Evolutionary conservation across 1,140 invertebrate genomes (phyloP), one percentile per base, ranked within the genome.

Genomic region (Lepidurus apus): DNA sequence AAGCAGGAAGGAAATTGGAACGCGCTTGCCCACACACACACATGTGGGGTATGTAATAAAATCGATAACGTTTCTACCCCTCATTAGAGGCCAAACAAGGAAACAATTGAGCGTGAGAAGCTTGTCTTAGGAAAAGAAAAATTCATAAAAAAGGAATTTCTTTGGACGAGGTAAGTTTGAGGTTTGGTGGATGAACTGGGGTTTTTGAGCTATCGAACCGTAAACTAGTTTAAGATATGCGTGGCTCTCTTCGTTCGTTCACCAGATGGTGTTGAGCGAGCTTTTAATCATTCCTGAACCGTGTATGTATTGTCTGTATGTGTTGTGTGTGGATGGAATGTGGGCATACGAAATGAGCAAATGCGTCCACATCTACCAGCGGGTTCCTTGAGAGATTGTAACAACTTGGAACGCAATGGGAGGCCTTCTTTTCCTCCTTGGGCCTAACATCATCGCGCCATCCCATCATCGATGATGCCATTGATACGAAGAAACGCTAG

Each of bases 401-500:
- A 21, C 53, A 65, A 65, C 21, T 21, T 65, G 53, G 53, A 65
- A 65, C 53, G 53, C 53, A 65, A 65, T 65, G 53, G 53, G 53
- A 65, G 53, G 53, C 53, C 53, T 65, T 65, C 45, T 10, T 47
- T 65, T 65, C 8, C 53, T 65, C 13, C 53, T 7, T 17, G 53
- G 53, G 13, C 13, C 53, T 21, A 65, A 13, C 53, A 65, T 21
- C 53, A 65, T 65, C 53, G 21, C 53, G 53, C 53, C 53, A 65
- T 65, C 53, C 53, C 53, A 65, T 65, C 53, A 65, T 65, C 53
- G 53, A 65, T 65, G 21, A 65, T 65, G 53, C 53, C 53, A 65
- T 65, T 65, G 53, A 65, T 65, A 65, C 53, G 17, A 13, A 7
- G 53, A 65, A 34, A 65, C 53, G 21, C 13, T 65, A 65, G 9